phyloP scores from a whole-genome alignment of 2,113 vertebrate genomes.

The Sciurus niger region DNA sequence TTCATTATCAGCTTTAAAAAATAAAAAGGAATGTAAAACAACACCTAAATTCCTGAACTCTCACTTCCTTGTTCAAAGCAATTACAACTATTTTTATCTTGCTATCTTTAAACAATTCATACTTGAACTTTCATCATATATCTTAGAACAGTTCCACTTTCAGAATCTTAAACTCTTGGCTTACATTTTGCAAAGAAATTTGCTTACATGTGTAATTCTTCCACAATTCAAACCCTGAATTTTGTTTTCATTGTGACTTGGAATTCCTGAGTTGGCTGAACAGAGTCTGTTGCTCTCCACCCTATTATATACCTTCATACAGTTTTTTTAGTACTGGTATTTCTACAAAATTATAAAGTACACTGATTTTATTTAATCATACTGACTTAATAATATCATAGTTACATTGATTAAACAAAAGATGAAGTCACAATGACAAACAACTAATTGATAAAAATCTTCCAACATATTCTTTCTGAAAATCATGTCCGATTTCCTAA shows the following conservation, averaged over 20 bases:
- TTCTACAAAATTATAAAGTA: not conserved
- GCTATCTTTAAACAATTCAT: not conserved
- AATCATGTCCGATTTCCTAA: not conserved
- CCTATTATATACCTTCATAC: not conserved
- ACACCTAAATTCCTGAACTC: not conserved
- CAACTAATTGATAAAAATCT: not conserved
- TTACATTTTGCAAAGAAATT: not conserved
- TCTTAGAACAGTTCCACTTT: not conserved
- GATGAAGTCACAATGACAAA: not conserved
- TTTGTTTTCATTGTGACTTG: not conserved
- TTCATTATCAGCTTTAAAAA: constrained; percentile 30
- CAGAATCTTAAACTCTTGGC: not conserved
- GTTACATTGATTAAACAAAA: not conserved
- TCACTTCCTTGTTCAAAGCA: constrained; percentile 8
- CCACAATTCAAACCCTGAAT: not conserved
- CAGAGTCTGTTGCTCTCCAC: not conserved
- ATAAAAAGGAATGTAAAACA: not conserved
- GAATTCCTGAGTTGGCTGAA: not conserved
- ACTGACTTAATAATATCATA: not conserved
- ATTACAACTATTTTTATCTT: constrained; percentile 9
- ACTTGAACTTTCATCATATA: not conserved
- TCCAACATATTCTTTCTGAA: not conserved
- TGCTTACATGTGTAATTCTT: not conserved
- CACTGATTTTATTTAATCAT: not conserved
- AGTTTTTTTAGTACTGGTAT: not conserved